Percentiles rank a stretch among this genome's conserved stretches.
Evolutionary conservation across 2,888 invertebrate genomes (phyloP).

Genomic region (Eilema sororculum): DNA sequence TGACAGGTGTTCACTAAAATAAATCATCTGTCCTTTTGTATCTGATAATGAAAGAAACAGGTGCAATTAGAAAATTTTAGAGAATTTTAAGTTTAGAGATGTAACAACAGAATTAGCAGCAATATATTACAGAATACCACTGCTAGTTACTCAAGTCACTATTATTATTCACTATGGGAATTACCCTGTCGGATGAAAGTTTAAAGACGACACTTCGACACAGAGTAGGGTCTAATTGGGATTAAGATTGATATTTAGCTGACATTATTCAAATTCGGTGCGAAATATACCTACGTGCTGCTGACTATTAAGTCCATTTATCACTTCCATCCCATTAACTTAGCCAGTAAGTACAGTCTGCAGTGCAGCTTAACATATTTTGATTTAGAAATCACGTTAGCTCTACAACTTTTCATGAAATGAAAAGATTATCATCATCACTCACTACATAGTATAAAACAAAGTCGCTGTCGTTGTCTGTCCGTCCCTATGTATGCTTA

Average conservation of each 20-base stretch:
- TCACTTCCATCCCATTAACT: not conserved
- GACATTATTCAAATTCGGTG: not conserved
- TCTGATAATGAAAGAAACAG: too few relatives aligned
- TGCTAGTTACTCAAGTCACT: not conserved
- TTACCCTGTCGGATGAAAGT: slow-evolving; percentile 4
- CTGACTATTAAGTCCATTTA: not conserved
- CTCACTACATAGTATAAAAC: too few relatives aligned
- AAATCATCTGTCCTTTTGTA: too few relatives aligned
- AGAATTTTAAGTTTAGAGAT: too few relatives aligned
- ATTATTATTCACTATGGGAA: not conserved
- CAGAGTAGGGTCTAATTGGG: slow-evolving; percentile 1
- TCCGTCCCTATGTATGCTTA: too few relatives aligned
- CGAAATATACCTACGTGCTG: not conserved
- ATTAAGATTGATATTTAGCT: slow-evolving; percentile 4
- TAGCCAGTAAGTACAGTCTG: not conserved
- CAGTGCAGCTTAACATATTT: not conserved
- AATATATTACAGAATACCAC: not conserved
- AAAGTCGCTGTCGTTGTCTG: too few relatives aligned
- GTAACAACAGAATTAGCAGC: too few relatives aligned
- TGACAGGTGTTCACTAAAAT: too few relatives aligned
- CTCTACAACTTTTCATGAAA: not conserved
- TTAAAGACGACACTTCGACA: not conserved
- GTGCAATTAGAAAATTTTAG: too few relatives aligned
- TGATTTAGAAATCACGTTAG: not conserved
- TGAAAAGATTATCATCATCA: too few relatives aligned